Evolutionary conservation across 2,797 vertebrate genomes (phyloP).

Genomic region (Macropus fuliginosus): DNA sequence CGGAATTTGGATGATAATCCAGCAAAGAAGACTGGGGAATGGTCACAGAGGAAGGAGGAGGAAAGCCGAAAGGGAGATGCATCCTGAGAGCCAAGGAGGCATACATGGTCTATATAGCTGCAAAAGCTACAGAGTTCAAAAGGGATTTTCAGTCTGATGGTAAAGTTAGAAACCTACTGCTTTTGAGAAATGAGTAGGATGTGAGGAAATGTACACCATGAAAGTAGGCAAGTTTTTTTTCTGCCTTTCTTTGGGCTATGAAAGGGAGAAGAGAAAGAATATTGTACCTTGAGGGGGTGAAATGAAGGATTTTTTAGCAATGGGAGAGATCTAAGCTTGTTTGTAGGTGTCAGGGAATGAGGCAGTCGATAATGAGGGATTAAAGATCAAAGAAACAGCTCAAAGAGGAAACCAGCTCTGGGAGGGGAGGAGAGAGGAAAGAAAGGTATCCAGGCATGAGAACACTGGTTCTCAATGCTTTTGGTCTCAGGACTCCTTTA

Average conservation of each 20-base stretch:
- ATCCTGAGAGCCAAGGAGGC: background rate
- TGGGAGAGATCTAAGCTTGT: background rate
- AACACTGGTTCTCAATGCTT: background rate
- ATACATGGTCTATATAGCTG: background rate
- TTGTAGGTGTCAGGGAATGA: background rate
- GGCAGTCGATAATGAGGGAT: background rate
- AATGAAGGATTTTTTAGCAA: background rate
- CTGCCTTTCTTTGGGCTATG: background rate
- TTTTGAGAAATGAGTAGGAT: background rate
- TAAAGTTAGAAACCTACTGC: background rate
- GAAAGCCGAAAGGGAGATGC: background rate
- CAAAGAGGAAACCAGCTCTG: background rate
- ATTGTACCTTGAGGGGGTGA: background rate
- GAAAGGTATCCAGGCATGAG: too few species aligned
- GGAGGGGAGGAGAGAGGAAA: background rate
- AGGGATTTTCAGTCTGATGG: background rate
- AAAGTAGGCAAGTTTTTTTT: background rate
- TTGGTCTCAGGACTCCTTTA: background rate
- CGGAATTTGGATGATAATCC: background rate
- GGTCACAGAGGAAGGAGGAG: background rate
- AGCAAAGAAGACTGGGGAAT: background rate
- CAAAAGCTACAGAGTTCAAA: background rate
- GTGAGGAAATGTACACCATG: background rate
- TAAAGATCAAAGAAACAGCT: background rate
- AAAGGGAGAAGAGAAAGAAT: background rate